Base-by-base conservation (phyloP, 2,888 invertebrate genomes). In the Nezara viridula region DNA sequence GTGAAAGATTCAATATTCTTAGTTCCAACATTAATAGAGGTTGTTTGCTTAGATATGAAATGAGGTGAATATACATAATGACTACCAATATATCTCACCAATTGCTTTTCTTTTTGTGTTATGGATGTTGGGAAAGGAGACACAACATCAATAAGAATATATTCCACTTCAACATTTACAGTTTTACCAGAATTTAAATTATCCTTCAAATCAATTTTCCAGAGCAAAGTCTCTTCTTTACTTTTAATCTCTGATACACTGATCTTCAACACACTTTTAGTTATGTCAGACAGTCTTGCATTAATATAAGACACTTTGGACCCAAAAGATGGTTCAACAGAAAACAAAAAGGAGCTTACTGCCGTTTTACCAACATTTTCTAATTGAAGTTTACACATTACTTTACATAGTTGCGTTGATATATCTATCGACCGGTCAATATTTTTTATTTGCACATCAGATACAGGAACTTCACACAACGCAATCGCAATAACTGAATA, bases 81-180 rank as follows among this genome's bases (percentile, higher is more conserved):
- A 92, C 96, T 97, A 47, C 98, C 98, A 91, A 94, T 95, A 92
- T 96, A 99, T 91, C 96, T 95, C 0, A 99, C 97, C 91, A 98
- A 94, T 92, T 99, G 99, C 92, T 97, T 97, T 92, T 99, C 99
- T 90, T 97, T 96, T 93, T 99, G 99, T 0, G 95, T 94, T 90
- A 99, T 98, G 91, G 96, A 95, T 19, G 95, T 95, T 2, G 99
- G 99, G 93, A 96, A 97, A 0, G 99, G 98, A 50, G 93, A 92
- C 49, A 99, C 93, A 27, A 95, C 94, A 92, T 97, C 96, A 0
- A 96, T 96, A 87, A 96, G 95, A 0, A 97, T 95, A 16, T 95
- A 94, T 92, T 98, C 97, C 0, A 97, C 93, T 55, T 94, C 94
- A 40, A 96, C 92, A 49, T 86, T 90, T 16, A 90, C 89, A 44